Base-by-base conservation (phyloP, 2,113 vertebrate genomes). In the Petromus typicus region DNA sequence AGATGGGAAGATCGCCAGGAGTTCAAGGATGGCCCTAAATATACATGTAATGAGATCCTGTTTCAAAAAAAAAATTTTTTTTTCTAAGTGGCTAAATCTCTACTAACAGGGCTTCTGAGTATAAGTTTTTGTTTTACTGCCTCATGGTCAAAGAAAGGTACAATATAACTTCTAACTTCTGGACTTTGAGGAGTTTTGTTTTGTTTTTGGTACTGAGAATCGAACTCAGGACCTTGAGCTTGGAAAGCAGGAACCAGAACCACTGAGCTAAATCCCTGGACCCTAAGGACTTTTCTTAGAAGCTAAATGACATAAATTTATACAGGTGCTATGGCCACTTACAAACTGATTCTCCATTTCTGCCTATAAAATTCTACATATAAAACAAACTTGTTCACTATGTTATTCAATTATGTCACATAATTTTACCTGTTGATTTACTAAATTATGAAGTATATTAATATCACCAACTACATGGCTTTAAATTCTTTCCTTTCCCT, bases 381-480 rank as follows among this genome's bases (percentile, higher is more conserved):
- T 48, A 51, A 64, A 94, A 71, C 27, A 75, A 89, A 18, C 13
- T 51, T 73, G 17, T 45, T 90, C 71, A 61, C 61, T 88, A 30
- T 61, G 27, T 59, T 64, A 80, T 18, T 56, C 34, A 75, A 51
- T 96, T 91, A 88, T 78, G 95, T 85, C 54, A 45, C 45, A 78
- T 20, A 67, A 48, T 56, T 93, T 71, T 86, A 67, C 48, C 54
- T 71, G 20, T 8, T 82, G 63, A 73, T 76, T 91, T 95, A 73
- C 51, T 93, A 94, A 88, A 94, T 83, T 83, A 37, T 89, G 30
- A 56, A 54, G 51, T 79, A 17, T 78, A 45, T 61, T 86, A 96
- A 45, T 86, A 75, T 54, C 63, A 83, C 87, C 86, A 76, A 86
- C 43, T 30, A 12, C 9, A 45, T 37, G 56, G 37, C 75, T 90